Evolutionary conservation across 1,140 invertebrate genomes (phyloP).

Genomic region (Drosophila pectinifera): DNA sequence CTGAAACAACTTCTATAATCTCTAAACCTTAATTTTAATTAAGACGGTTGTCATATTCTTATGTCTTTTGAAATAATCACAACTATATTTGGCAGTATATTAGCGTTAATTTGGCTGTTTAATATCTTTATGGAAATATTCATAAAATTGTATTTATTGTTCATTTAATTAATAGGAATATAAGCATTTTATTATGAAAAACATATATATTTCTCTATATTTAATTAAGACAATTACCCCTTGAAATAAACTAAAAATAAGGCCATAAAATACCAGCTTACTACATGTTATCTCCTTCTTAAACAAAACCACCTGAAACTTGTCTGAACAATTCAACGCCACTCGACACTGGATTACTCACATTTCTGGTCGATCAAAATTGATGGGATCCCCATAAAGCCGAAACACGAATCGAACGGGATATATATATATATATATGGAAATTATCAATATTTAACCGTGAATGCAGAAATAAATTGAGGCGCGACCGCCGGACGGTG

Average conservation of each 20-base stretch:
- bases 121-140: conserved; percentile 18
- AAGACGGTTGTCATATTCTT: conserved; percentile 1
- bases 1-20: background rate
- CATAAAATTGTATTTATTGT: background rate
- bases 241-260: no score
- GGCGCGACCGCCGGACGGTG: background rate
- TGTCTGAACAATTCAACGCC: conserved; percentile 26
- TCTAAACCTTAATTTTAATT: background rate
- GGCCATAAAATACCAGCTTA: no score
- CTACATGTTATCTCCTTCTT: no score
- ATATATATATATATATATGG: no score
- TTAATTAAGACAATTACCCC: background rate
- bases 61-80: conserved; percentile 14
- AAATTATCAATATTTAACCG: conserved; percentile 48
- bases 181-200: no score
- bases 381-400: conserved; percentile 37
- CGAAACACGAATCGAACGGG: conserved; percentile 18
- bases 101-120: conserved; percentile 17
- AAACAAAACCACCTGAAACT: conserved; percentile 28
- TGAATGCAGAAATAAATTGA: conserved; percentile 31
- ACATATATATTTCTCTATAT: background rate
- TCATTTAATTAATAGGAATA: background rate
- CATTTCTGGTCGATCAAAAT: conserved; percentile 53
- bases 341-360: conserved; percentile 35
- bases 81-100: conserved; percentile 37